phyloP scores from a whole-genome alignment of 2,113 vertebrate species.

The Dasyprocta punctata region DNA sequence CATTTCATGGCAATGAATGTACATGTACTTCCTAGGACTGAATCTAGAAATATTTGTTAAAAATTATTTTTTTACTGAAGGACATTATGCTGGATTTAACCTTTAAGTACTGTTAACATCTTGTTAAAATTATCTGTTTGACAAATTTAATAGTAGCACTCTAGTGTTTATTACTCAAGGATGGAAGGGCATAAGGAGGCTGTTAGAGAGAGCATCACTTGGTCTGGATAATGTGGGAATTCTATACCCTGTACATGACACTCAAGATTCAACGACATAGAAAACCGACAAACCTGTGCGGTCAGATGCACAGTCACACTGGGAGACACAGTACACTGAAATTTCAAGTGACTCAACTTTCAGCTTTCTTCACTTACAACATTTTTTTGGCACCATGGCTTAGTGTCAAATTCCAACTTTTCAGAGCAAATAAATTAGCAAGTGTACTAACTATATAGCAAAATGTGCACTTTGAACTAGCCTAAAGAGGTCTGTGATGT shows the following conservation, averaged over 20 bases:
- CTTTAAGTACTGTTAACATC: neutral
- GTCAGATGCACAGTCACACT: neutral
- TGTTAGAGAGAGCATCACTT: neutral
- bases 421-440: neutral
- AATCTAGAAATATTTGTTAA: slow-evolving; percentile 38
- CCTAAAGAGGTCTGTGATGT: neutral
- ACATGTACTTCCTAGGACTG: neutral
- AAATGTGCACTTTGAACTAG: neutral
- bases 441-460: neutral
- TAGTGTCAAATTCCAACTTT: neutral
- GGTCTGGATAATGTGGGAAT: neutral
- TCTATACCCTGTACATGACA: neutral
- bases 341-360: neutral
- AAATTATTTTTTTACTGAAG: neutral
- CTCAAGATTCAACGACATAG: neutral
- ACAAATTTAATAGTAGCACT: slow-evolving; percentile 3
- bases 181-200: neutral
- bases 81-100: slow-evolving; percentile 8
- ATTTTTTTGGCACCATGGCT: neutral
- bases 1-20: neutral
- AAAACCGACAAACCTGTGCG: neutral
- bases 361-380: neutral
- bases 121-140: slow-evolving; percentile 32
- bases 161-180: neutral
- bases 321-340: neutral